Evolutionary conservation across 2,797 vertebrate species (phyloP).

Genomic region (Micromesistius poutassou): DNA sequence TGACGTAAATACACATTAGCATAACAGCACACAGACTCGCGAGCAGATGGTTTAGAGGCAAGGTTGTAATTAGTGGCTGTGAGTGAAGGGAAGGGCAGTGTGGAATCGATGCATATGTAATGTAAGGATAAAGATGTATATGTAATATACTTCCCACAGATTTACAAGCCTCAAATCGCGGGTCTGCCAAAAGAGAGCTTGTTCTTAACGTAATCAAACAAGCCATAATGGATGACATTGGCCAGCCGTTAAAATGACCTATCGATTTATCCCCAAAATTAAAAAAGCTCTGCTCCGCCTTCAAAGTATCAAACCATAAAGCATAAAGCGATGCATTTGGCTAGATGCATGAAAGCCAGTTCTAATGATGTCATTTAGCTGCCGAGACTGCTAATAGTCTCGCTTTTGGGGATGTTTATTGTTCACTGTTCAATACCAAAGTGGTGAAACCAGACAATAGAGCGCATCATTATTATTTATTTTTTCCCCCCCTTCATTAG

Average conservation of each 20-base stretch:
- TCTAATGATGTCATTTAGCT: background rate
- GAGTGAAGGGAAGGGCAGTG: constrained; percentile 28
- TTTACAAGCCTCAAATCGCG: background rate
- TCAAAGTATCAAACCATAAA: background rate
- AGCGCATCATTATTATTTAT: constrained; percentile 61
- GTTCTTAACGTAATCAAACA: background rate
- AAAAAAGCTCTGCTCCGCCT: constrained; percentile 18
- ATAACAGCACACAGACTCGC: constrained; percentile 21
- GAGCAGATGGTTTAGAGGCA: constrained; percentile 18
- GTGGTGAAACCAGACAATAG: constrained; percentile 63
- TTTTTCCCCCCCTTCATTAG: constrained; percentile 40
- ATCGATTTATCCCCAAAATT: constrained; percentile 31
- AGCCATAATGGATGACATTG: background rate
- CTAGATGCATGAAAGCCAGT: background rate
- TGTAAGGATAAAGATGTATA: background rate
- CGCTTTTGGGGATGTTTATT: constrained; percentile 29
- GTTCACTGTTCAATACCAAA: constrained; percentile 52
- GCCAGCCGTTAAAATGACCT: background rate
- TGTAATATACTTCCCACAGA: background rate
- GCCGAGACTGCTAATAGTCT: constrained; percentile 36
- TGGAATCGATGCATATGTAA: constrained; percentile 15
- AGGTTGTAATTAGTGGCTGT: constrained; percentile 15
- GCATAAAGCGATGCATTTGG: background rate
- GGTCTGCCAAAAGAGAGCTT: background rate
- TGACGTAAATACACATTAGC: constrained; percentile 21